phyloP scores from a whole-genome alignment of 2,888 invertebrate species.

The Erpobdella octoculata region DNA sequence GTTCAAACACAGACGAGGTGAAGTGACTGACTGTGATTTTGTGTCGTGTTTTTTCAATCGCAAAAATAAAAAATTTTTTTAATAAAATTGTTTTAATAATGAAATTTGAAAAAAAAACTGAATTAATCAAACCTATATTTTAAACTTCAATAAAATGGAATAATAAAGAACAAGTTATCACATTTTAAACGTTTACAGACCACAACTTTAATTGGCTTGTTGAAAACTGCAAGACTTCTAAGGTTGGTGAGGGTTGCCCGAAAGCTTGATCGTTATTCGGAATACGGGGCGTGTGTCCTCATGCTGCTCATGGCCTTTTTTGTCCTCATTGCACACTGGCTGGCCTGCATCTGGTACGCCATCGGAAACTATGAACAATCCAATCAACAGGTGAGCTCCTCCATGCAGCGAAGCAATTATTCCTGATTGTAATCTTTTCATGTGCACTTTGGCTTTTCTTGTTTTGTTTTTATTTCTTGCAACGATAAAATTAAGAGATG shows the following conservation, averaged over 20 bases:
- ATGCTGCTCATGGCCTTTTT: constrained; percentile 86
- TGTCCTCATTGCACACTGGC: constrained; percentile 96
- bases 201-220: constrained; percentile 90
- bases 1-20: constrained; percentile 90
- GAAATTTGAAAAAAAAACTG: too few species aligned
- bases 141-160: too few species aligned
- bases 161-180: too few species aligned
- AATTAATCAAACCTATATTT: too few species aligned
- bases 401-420: background rate
- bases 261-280: constrained; percentile 95
- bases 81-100: too few species aligned
- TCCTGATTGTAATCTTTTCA: background rate
- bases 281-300: constrained; percentile 94
- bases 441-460: background rate
- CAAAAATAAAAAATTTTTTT: background rate
- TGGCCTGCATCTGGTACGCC: constrained; percentile 98
- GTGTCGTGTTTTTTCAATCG: background rate
- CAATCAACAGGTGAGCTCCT: background rate
- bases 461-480: background rate
- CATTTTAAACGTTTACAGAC: too few species aligned
- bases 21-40: constrained; percentile 47
- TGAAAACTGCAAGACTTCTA: constrained; percentile 91
- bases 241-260: constrained; percentile 90
- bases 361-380: constrained; percentile 63
- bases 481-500: too few species aligned